Evolutionary conservation across 2,888 invertebrate species (phyloP), one percentile per base, ranked within the genome.

Genomic region (Portevinia maculata): DNA sequence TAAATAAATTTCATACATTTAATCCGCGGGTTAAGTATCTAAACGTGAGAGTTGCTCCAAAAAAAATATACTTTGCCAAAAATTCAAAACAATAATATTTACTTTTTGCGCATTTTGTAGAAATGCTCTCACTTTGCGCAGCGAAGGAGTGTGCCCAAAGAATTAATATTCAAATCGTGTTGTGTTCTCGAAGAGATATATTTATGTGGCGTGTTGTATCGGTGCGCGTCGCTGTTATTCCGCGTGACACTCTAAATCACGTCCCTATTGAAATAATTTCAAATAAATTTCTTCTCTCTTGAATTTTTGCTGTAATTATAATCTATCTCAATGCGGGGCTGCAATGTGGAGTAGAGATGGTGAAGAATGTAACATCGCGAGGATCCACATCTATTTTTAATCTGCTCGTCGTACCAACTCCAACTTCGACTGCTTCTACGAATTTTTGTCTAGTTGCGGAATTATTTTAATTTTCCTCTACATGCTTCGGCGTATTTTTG

Each of bases 361-460:
- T 52, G 44, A 32, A 44, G 21, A 24, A 15, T 3, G 1, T 11
- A 15, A 2, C 2, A 34, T 57, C 30, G 24, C 52, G 32, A 44
- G 50, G 17, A 39, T 50, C 50, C n/a, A 30, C 17, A 70, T 46
- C 55, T 34, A 74, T 28, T 46, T 46, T 53, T 8, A n/a, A n/a
- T n/a, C n/a, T n/a, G n/a, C n/a, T n/a, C n/a, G n/a, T n/a, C n/a
- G n/a, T n/a, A n/a, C n/a, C n/a, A n/a, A n/a, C n/a, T n/a, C n/a
- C n/a, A n/a, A n/a, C 44, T 57, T 37, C 48, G 62, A 55, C 39
- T n/a, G n/a, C n/a, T 11, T 57, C 34, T 65, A 70, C 24, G 60
- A 64, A 83, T 83, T 78, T 83, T 67, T 83, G 60, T 71, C 67
- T 83, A 83, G 73, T 83, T 83, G 78, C 83, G 62, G 62, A 83